These are phyloP conservation scores for Tiaroga cobitis DNA, from an alignment of 2,797 vertebrate genomes.

Conservation along the genomic window DNA sequence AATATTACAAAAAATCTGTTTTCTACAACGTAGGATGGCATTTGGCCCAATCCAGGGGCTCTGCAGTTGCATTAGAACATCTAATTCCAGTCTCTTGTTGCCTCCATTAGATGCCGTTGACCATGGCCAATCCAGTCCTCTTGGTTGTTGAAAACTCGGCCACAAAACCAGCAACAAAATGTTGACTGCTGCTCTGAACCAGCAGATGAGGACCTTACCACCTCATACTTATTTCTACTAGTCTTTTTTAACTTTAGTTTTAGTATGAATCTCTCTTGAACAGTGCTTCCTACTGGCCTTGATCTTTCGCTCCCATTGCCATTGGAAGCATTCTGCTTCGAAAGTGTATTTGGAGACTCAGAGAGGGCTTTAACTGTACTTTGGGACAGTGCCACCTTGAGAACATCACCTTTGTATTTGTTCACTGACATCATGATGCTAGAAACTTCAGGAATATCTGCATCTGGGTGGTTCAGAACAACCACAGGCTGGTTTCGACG, in stretches of 20 bases:
- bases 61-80: conserved; percentile 74
- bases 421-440: conserved; percentile 93
- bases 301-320: conserved; percentile 64
- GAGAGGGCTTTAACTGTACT: conserved; percentile 89
- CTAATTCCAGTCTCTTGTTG: conserved; percentile 95
- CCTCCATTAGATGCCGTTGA: conserved; percentile 97
- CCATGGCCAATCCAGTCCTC: conserved; percentile 98
- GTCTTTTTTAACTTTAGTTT: conserved; percentile 95
- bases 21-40: conserved; percentile 59
- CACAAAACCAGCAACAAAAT: conserved; percentile 98
- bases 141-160: conserved; percentile 94
- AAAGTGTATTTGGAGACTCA: conserved; percentile 63
- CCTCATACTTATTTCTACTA: conserved; percentile 94
- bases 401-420: conserved; percentile 89
- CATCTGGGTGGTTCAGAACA: conserved; percentile 97
- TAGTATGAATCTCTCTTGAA: conserved; percentile 92
- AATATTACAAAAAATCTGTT: not conserved
- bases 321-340: conserved; percentile 54
- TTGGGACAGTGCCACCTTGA: conserved; percentile 90
- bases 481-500: conserved; percentile 94
- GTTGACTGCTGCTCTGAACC: conserved; percentile 75
- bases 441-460: conserved; percentile 91
- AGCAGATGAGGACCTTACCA: conserved; percentile 84
- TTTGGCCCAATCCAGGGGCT: conserved; percentile 48
- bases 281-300: conserved; percentile 80